These are phyloP conservation scores for Drosophila nannoptera DNA, from an alignment of 1,140 invertebrate species.

Conservation along the genomic window DNA sequence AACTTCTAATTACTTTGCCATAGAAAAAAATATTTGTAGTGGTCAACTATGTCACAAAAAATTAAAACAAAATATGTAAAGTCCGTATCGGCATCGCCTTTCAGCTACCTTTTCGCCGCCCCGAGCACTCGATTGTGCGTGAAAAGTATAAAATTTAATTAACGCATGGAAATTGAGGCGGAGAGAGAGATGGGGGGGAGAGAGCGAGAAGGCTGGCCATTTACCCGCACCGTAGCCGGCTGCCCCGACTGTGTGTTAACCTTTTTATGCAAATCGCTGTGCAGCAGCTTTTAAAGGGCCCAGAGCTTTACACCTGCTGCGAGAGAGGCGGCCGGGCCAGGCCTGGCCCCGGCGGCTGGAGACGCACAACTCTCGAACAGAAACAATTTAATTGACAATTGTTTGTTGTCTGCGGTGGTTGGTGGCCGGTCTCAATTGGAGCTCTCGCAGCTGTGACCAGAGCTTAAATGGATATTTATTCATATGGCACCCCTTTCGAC, in stretches of 20 bases:
- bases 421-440: constrained; percentile 38
- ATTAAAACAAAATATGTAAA: too few relatives aligned
- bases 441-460: constrained; percentile 18
- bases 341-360: neutral
- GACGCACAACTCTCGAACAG: constrained; percentile 12
- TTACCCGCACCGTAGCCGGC: constrained; percentile 58
- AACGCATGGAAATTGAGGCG: constrained; percentile 44
- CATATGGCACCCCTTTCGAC: constrained; percentile 14
- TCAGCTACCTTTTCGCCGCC: constrained; percentile 6
- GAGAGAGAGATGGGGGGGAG: constrained; percentile 11
- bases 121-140: constrained; percentile 54
- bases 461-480: constrained; percentile 23
- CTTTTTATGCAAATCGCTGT: constrained; percentile 63
- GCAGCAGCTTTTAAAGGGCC: constrained; percentile 33
- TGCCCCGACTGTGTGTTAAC: constrained; percentile 10
- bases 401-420: constrained; percentile 41
- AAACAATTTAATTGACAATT: constrained; percentile 64
- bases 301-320: neutral
- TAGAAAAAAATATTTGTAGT: too few relatives aligned
- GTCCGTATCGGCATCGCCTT: constrained; percentile 2
- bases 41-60: too few relatives aligned
- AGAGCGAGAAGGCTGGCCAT: constrained; percentile 2
- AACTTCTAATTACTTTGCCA: too few relatives aligned
- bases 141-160: constrained; percentile 71
- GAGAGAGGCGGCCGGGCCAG: neutral